Base-by-base conservation (phyloP, 2,797 vertebrate genomes). In the Tenualosa thibaudeaui region DNA sequence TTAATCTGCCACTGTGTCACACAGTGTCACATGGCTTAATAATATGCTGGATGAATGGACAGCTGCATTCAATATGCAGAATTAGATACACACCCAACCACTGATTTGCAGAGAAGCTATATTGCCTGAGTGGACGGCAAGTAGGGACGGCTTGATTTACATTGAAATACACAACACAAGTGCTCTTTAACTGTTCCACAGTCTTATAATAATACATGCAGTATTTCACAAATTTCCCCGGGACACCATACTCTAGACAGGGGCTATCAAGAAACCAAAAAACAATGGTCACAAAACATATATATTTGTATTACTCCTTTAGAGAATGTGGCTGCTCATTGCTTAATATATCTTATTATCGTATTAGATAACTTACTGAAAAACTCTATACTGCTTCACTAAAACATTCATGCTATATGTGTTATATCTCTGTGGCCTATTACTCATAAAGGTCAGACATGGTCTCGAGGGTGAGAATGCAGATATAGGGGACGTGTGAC, bases 1-100 rank as follows among this genome's bases (percentile, higher is more conserved):
- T 24, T 31, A 65, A 65, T 65, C 62, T 71, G 65, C 31, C 65
- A 17, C 26, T 37, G 15, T 37, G 65, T 31, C 31, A 31, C 31
- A 31, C 6, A 68, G 65, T 71, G 65, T 71, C 65, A 40, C 31
- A 71, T 71, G 65, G 65, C 65, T 71, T 71, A 40, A 37, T 40
- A 71, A 31, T 31, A 37, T 37, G 13, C 37, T 71, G 26, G 24
- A 68, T 68, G 13, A 68, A 68, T 37, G 62, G 26, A 37, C 62
- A 68, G 62, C 26, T 68, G 65, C 65, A 71, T 71, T 17, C 65
- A 71, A 71, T 71, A 40, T 37, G 65, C 65, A 40, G 24, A 71
- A 71, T 37, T 37, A 71, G 4, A 71, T 71, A 17, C 3, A 40
- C 31, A 5, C 13, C 2, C 65, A 40, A 12, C 26, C 65, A 71